Evolutionary conservation across 2,797 vertebrate genomes (phyloP), one percentile per base, ranked within the genome.

Genomic region (Manis crassicaudata): DNA sequence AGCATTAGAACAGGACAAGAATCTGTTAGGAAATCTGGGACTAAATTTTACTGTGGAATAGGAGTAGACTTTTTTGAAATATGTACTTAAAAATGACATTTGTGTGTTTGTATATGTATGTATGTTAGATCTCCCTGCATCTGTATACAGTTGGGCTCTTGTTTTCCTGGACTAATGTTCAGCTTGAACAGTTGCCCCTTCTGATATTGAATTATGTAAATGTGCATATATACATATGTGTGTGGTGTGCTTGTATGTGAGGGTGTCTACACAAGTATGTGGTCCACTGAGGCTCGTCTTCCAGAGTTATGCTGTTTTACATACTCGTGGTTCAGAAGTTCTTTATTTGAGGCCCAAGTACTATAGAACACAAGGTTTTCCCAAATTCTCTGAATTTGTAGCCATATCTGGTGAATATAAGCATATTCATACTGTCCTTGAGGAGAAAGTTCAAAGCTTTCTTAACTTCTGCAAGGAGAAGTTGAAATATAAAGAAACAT

Each of bases 21-120:
- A 76, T 63, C 20, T 25, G 14, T 70, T 83, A 73, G 65, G 87
- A 93, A 67, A 75, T 6, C 2, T 17, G 13, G 35, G 46, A 29
- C 23, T 40, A 6, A 80, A 32, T 60, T 70, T 90, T 80, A 75
- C 14, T 63, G 7, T 79, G 27, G 50, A 63, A 52, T 68, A 80
- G 96, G 35, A 90, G 83, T 21, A 90, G 58, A 50, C 16, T 54
- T 94, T 75, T 75, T 40, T 60, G 18, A 91, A 86, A 65, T 32
- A 76, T 82, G 90, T 37, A 46, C 40, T 94, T 80, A 40, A 89
- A 92, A 96, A 89, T 93, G 27, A 89, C 20, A 54, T 43, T 65
- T 11, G 46, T 46, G 46, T 46, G 46, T 46, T 46, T 11, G 46
- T 2, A 37, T 40, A 37, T 7, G 21, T 43, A 46, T 10, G 3